A percentile compares a stretch with the other conserved stretches of the same genome.
Conservation (phyloP, 2,797 vertebrate genomes). For the Distichodus sexfasciatus region DNA sequence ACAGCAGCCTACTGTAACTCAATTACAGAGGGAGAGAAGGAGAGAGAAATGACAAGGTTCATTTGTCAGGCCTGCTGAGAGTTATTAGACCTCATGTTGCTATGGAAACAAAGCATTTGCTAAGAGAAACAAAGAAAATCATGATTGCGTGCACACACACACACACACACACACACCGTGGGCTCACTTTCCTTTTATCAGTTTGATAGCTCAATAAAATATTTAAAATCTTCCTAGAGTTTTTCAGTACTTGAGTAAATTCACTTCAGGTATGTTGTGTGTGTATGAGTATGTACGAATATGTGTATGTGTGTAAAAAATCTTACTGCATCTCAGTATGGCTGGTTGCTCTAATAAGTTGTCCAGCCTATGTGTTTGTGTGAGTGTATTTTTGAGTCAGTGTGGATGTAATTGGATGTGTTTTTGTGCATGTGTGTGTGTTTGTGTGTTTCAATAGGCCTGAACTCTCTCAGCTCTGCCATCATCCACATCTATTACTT, state of each 20-base stretch:
- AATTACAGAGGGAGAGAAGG: slow-evolving; percentile 23
- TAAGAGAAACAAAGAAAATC: slow-evolving; percentile 25
- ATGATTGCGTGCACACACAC: neutral
- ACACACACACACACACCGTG: neutral
- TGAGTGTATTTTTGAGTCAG: neutral
- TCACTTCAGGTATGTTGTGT: no score
- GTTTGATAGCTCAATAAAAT: slow-evolving; percentile 44
- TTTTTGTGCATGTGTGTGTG: no score
- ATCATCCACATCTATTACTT: no score
- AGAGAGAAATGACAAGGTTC: neutral
- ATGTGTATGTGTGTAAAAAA: neutral
- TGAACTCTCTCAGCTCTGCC: no score
- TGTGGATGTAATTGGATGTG: no score
- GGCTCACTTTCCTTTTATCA: neutral
- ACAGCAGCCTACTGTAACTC: no score
- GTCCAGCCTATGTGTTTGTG: neutral
- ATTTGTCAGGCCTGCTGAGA: slow-evolving; percentile 34
- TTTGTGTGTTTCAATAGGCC: no score
- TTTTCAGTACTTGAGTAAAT: no score
- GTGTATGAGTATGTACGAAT: neutral
- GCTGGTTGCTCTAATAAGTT: neutral
- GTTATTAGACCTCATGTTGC: slow-evolving; percentile 35
- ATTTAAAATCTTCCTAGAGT: slow-evolving; percentile 37
- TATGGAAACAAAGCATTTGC: slow-evolving; percentile 41
- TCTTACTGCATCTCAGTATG: no score